phyloP scores from a whole-genome alignment of 2,888 invertebrate species.

The Trichogramma evanescens region DNA sequence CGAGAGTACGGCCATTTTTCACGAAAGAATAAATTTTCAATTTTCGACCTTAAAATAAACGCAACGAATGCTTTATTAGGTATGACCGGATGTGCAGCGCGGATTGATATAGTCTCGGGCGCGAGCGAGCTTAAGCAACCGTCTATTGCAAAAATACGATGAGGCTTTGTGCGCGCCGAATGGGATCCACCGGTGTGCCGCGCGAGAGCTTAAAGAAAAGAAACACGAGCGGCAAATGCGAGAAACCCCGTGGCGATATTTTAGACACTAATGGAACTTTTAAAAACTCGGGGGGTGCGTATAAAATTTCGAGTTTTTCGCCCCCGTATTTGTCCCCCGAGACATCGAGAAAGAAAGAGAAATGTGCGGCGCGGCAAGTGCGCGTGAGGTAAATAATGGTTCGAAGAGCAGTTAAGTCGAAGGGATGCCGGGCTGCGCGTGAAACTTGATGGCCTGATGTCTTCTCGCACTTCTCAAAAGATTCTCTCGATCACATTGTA shows the following conservation, averaged over 20 bases:
- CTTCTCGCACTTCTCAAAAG: neutral
- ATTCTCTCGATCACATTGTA: conserved; percentile 5
- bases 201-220: too few species aligned
- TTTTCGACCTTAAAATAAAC: conserved; percentile 8
- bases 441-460: neutral
- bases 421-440: neutral
- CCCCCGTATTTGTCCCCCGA: conserved; percentile 6
- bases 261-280: conserved; percentile 28
- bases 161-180: too few species aligned
- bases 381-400: conserved; percentile 14
- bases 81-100: too few species aligned
- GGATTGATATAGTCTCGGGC: too few species aligned
- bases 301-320: conserved; percentile 29
- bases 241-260: conserved; percentile 21
- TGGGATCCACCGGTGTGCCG: too few species aligned
- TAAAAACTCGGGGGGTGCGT: conserved; percentile 26
- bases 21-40: conserved; percentile 9
- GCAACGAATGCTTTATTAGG: too few species aligned
- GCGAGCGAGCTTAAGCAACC: too few species aligned
- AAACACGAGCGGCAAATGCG: neutral
- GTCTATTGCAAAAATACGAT: too few species aligned
- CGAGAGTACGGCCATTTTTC: conserved; percentile 2
- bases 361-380: neutral
- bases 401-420: neutral
- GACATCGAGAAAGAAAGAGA: conserved; percentile 3